Evolutionary conservation across 2,888 invertebrate genomes (phyloP), one percentile per base, ranked within the genome.

Genomic region (Yponomeuta plumbellus): DNA sequence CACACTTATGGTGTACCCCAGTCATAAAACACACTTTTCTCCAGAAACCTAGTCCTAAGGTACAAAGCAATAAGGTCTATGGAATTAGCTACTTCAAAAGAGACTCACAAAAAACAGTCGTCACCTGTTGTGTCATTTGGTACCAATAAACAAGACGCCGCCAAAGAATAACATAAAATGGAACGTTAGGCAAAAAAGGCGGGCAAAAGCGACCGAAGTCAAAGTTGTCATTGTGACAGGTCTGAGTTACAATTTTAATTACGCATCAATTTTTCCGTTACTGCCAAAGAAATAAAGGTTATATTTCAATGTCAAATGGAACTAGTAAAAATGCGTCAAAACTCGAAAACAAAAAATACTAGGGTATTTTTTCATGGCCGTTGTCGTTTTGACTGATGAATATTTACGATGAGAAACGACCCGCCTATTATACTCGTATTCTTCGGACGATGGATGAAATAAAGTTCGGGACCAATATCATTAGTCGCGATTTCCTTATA

Each of bases 71-170:
- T 52, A 52, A 52, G 44, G 44, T 52, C 44, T 59, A 20, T 20
- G 59, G n/a, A 21, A 59, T 22, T 23, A 52, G 44, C 17, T 52
- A 17, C 17, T 17, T 52, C 44, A 13, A 39, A 58, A 65, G 59
- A 56, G 58, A 1, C 11, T 71, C 72, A 72, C 73, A 80, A 85
- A 86, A 86, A 85, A 79, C 78, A 74, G 73, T 78, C 87, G 87
- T 89, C 91, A 91, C 90, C 91, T 91, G 91, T 88, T 89, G 88
- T 90, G 90, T 90, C 91, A 90, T 90, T 91, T 90, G 91, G 91
- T 85, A 74, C 85, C 86, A 86, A 87, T 88, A 86, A 87, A 85
- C 81, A 78, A 69, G 79, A 88, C 89, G 89, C 85, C 89, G 44
- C 44, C 44, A 52, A 88, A 89, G 89, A 87, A 88, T 87, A 86